Evolutionary conservation across 2,113 vertebrate genomes (phyloP).

Genomic region (Tachysurus vachellii): DNA sequence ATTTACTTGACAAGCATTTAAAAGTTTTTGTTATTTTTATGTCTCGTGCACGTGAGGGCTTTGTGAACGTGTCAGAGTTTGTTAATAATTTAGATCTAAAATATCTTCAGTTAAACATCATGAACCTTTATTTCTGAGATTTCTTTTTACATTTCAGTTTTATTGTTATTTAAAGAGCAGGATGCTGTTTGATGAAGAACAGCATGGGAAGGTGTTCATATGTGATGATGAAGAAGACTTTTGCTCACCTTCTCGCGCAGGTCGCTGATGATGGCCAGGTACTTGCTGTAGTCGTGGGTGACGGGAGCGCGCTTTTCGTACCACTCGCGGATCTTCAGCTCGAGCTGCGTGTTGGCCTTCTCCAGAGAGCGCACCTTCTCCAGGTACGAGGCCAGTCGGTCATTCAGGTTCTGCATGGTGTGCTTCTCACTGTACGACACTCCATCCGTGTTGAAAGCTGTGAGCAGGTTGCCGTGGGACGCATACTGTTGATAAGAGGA

Average conservation of each 20-base stretch:
- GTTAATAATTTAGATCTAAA: neutral
- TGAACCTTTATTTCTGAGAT: no score
- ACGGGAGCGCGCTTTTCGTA: slow-evolving; percentile 59
- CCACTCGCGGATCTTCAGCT: slow-evolving; percentile 75
- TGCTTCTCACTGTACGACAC: slow-evolving; percentile 56
- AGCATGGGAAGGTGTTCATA: no score
- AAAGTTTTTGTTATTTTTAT: no score
- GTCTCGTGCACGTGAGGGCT: neutral
- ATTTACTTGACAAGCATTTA: no score
- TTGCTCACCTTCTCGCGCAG: slow-evolving; percentile 69
- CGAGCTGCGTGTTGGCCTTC: slow-evolving; percentile 66
- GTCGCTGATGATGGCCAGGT: slow-evolving; percentile 56
- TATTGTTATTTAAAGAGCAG: no score
- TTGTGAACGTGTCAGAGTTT: neutral
- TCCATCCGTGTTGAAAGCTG: neutral
- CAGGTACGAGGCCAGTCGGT: slow-evolving; percentile 73
- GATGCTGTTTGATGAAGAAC: no score
- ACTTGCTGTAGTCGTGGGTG: slow-evolving; percentile 71
- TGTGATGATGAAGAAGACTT: no score
- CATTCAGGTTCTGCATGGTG: slow-evolving; percentile 79
- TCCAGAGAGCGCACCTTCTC: slow-evolving; percentile 74
- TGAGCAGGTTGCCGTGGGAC: slow-evolving; percentile 51
- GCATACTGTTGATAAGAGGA: slow-evolving; percentile 55
- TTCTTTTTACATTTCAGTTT: no score
- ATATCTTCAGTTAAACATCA: neutral